A percentile compares a stretch with the other conserved stretches of the same genome.
Evolutionary conservation across 2,888 invertebrate genomes (phyloP).

Genomic region (Sialis lutaria): DNA sequence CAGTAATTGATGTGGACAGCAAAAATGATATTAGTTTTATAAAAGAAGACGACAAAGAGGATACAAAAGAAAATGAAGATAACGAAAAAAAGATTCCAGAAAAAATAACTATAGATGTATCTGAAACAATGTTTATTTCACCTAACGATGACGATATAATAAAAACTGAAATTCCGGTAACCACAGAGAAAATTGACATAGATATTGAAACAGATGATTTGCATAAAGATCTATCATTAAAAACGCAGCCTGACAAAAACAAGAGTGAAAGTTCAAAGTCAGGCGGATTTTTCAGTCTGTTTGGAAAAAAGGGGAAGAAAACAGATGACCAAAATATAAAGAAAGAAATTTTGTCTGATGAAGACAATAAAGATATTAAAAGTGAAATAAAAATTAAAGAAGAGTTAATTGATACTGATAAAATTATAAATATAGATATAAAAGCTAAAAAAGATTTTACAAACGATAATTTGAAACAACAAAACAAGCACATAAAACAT

Average conservation of each 20-base stretch:
- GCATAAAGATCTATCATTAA: background rate
- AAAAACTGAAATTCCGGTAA: constrained; percentile 12
- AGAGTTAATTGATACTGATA: background rate
- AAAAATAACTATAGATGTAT: background rate
- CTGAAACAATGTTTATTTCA: background rate
- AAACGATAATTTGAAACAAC: too few relatives aligned
- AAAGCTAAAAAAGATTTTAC: too few relatives aligned
- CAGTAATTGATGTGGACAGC: too few relatives aligned
- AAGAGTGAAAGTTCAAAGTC: constrained; percentile 6
- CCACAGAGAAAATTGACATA: constrained; percentile 7
- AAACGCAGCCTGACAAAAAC: background rate
- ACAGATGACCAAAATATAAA: background rate
- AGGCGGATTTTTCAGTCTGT: constrained; percentile 13
- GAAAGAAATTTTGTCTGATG: background rate
- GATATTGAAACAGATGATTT: background rate
- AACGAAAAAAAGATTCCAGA: background rate
- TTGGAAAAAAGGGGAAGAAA: constrained; percentile 15
- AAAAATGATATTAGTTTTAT: too few relatives aligned
- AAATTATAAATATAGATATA: too few relatives aligned
- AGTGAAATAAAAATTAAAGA: constrained; percentile 4
- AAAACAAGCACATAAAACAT: too few relatives aligned
- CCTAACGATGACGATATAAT: constrained; percentile 8
- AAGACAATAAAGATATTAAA: constrained; percentile 9
- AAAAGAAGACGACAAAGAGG: too few relatives aligned
- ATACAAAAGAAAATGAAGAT: background rate